Conservation (phyloP, 1,140 invertebrate genomes). For the Andricus grossulariae region DNA sequence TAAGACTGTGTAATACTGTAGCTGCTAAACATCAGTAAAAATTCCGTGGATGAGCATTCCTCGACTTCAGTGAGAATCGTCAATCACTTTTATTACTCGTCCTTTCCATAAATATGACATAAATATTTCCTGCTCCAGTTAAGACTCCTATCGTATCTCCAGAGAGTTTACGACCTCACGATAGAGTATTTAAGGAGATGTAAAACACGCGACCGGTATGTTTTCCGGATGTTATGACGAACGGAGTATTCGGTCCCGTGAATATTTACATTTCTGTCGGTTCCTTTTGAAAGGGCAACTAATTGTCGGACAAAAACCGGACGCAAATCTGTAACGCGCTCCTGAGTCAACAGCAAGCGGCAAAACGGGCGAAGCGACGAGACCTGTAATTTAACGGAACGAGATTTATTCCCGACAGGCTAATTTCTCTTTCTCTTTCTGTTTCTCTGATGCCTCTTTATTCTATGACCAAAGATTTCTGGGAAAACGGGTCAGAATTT, state of each 20-base stretch:
- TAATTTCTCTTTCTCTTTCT: slow-evolving; percentile 32
- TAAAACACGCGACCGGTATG: slow-evolving; percentile 5
- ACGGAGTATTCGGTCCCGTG: slow-evolving; percentile 6
- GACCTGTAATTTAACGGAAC: slow-evolving; percentile 31
- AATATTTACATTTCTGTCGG: slow-evolving; percentile 31
- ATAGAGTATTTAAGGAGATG: slow-evolving; percentile 10
- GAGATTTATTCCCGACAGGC: slow-evolving; percentile 28
- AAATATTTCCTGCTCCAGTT: slow-evolving; percentile 12
- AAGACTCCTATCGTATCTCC: background rate
- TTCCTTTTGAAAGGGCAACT: slow-evolving; percentile 25
- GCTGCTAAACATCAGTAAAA: too few relatives aligned
- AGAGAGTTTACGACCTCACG: background rate
- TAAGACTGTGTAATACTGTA: too few relatives aligned
- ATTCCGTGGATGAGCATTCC: background rate
- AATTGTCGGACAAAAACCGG: slow-evolving; percentile 27
- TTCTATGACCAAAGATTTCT: background rate
- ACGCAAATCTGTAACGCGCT: slow-evolving; percentile 29
- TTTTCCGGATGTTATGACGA: slow-evolving; percentile 28
- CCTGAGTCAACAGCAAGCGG: slow-evolving; percentile 21
- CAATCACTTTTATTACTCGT: background rate
- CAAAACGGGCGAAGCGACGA: slow-evolving; percentile 3
- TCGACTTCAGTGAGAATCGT: background rate
- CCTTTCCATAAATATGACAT: background rate
- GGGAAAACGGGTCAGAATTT: background rate
- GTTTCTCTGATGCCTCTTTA: background rate